Conservation (phyloP, 2,888 invertebrate genomes). For the Temnothorax ravouxi region DNA sequence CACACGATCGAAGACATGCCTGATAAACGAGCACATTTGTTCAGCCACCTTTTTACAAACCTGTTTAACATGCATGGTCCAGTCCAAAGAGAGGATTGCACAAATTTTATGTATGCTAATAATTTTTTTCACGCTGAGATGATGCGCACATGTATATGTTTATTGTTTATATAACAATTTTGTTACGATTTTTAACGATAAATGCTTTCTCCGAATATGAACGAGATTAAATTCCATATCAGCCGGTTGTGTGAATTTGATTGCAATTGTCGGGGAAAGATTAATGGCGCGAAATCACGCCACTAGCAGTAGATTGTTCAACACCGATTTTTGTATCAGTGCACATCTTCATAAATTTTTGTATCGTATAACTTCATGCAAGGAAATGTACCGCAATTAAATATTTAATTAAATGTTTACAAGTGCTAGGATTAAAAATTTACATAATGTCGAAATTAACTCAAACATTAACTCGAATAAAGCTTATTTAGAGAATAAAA, state of each 20-base stretch:
- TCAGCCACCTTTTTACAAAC: neutral
- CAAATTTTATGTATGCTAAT: slow-evolving; percentile 17
- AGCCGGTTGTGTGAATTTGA: slow-evolving; percentile 77
- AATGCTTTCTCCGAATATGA: slow-evolving; percentile 26
- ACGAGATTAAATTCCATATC: slow-evolving; percentile 78
- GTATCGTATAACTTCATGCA: neutral
- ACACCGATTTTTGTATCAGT: slow-evolving; percentile 62
- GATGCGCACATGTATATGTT: neutral
- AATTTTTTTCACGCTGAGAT: neutral
- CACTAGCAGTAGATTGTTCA: slow-evolving; percentile 74
- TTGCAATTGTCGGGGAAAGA: slow-evolving; percentile 85
- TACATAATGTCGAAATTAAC: neutral
- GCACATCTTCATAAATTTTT: slow-evolving; percentile 52
- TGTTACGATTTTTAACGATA: slow-evolving; percentile 20
- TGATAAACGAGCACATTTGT: neutral
- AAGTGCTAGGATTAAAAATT: neutral
- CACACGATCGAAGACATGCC: neutral
- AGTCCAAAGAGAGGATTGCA: neutral
- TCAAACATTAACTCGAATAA: neutral
- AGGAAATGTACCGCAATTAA: slow-evolving; percentile 54
- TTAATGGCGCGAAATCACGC: slow-evolving; percentile 83
- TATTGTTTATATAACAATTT: slow-evolving; percentile 18
- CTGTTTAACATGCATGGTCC: neutral
- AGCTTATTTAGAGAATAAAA: neutral
- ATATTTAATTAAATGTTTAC: slow-evolving; percentile 18